phyloP scores from a whole-genome alignment of 2,888 invertebrate species.

The Ormyrus labotus region DNA sequence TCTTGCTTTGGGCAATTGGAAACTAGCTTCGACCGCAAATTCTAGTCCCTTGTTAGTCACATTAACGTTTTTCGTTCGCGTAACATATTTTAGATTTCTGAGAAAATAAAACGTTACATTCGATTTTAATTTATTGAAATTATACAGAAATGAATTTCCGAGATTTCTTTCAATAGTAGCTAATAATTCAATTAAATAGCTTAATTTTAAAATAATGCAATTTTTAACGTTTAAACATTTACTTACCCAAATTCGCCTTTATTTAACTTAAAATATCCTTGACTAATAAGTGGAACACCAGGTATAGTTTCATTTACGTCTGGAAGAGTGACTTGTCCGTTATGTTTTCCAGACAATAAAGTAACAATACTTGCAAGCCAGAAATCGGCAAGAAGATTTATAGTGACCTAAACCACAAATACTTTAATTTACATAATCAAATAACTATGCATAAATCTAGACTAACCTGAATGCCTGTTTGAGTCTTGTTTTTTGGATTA shows the following conservation, averaged over 20 bases:
- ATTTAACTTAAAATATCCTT: constrained; percentile 29
- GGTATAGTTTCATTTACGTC: constrained; percentile 39
- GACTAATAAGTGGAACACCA: neutral
- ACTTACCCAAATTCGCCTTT: constrained; percentile 36
- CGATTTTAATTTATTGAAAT: too few species aligned
- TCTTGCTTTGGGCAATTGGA: constrained; percentile 54
- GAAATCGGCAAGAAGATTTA: constrained; percentile 58
- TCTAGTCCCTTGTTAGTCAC: constrained; percentile 54
- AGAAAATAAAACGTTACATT: neutral
- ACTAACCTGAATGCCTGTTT: constrained; percentile 24
- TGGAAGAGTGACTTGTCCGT: constrained; percentile 56
- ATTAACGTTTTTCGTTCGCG: constrained; percentile 56
- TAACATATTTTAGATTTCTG: constrained; percentile 60
- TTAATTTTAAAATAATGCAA: too few species aligned
- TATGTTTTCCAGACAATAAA: constrained; percentile 40
- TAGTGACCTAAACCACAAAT: constrained; percentile 48
- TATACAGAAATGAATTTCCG: too few species aligned
- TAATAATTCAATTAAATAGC: too few species aligned
- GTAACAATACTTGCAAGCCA: constrained; percentile 47
- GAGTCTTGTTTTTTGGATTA: neutral
- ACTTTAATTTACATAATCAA: neutral
- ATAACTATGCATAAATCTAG: neutral
- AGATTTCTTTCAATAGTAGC: too few species aligned
- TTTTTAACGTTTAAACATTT: too few species aligned
- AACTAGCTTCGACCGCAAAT: constrained; percentile 53